These are phyloP conservation scores for Tineola bisselliella DNA, from an alignment of 2,888 invertebrate genomes.

Conservation along the genomic window DNA sequence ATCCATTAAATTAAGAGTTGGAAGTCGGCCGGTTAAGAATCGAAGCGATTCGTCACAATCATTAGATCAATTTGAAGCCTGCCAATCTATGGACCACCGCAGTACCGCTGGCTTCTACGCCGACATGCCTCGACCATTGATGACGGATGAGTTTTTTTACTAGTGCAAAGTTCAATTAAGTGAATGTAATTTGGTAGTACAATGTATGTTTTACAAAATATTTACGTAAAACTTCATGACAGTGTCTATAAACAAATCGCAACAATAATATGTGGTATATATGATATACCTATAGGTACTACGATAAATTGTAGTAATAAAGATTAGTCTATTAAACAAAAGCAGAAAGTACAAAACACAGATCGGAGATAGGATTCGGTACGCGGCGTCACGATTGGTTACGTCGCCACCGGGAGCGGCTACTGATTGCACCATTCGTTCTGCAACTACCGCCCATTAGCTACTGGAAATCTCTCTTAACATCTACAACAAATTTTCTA, in stretches of 20 bases:
- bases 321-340: not conserved
- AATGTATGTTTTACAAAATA: too few species aligned
- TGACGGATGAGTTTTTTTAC: not conserved
- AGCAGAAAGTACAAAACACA: not conserved
- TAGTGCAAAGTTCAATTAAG: too few species aligned
- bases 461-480: conserved; percentile 30
- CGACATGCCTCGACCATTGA: not conserved
- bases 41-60: conserved; percentile 47
- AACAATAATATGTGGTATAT: too few species aligned
- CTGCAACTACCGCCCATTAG: conserved; percentile 51
- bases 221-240: too few species aligned
- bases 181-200: too few species aligned
- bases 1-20: conserved; percentile 50
- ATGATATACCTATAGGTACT: too few species aligned
- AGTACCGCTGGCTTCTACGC: not conserved
- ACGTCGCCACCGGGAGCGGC: conserved; percentile 21
- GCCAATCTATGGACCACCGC: conserved; percentile 37
- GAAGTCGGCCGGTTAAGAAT: conserved; percentile 28
- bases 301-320: not conserved
- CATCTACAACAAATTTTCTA: conserved; percentile 38
- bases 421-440: conserved; percentile 46
- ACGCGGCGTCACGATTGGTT: conserved; percentile 29
- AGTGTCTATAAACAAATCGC: too few species aligned
- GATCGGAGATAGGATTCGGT: conserved; percentile 11
- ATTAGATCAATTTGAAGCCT: conserved; percentile 37